Evolutionary conservation across 2,797 vertebrate species (phyloP).

Genomic region (Microchirus variegatus): DNA sequence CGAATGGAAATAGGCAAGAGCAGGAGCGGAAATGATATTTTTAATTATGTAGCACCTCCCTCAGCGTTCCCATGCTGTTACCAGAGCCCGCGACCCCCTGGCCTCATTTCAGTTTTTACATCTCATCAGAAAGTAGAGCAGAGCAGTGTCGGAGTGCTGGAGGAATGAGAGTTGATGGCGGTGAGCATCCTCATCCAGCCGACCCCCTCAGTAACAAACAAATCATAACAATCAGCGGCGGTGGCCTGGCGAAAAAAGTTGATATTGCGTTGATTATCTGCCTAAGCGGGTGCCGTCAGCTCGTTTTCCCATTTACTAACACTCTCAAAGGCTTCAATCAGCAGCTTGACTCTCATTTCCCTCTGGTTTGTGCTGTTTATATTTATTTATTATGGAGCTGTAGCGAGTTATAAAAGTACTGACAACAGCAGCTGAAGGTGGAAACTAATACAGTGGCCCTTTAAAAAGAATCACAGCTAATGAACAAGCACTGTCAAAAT

Average conservation of each 20-base stretch:
- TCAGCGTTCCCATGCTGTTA: slow-evolving; percentile 47
- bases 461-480: not conserved
- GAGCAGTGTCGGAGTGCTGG: slow-evolving; percentile 2
- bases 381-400: slow-evolving; percentile 20
- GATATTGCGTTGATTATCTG: slow-evolving; percentile 61
- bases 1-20: slow-evolving; percentile 72
- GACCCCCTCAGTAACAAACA: slow-evolving; percentile 18
- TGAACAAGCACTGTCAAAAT: too few species aligned
- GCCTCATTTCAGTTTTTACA: slow-evolving; percentile 81
- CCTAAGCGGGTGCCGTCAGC: slow-evolving; percentile 33
- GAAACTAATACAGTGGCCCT: not conserved
- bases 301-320: slow-evolving; percentile 35
- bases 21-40: slow-evolving; percentile 76
- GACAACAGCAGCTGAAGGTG: not conserved
- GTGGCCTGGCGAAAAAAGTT: slow-evolving; percentile 9
- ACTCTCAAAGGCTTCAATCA: slow-evolving; percentile 48
- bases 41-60: slow-evolving; percentile 77
- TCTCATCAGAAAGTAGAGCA: slow-evolving; percentile 58
- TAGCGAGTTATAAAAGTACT: not conserved
- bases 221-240: slow-evolving; percentile 28
- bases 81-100: slow-evolving; percentile 27
- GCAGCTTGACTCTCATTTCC: slow-evolving; percentile 50
- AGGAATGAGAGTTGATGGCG: slow-evolving; percentile 6
- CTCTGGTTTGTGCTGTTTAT: slow-evolving; percentile 18
- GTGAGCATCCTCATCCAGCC: not conserved